phyloP scores from a whole-genome alignment of 2,113 vertebrate species.

The Callopanchax toddi region DNA sequence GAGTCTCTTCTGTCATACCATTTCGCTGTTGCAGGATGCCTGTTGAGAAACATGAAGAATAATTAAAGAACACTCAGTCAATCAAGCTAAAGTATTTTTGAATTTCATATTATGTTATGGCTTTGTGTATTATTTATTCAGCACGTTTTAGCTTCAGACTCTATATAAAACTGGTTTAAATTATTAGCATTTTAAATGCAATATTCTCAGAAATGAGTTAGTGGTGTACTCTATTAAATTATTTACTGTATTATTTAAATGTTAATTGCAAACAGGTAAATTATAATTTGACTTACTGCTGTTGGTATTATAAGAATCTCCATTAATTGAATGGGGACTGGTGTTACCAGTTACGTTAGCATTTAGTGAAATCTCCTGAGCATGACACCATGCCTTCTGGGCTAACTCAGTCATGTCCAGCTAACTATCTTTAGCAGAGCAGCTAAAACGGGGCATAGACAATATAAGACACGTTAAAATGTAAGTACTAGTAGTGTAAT shows the following conservation, averaged over 20 bases:
- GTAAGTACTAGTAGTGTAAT: background rate
- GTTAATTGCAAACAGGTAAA: too few relatives aligned
- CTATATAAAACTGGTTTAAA: too few relatives aligned
- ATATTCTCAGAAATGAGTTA: too few relatives aligned
- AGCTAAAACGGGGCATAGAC: background rate
- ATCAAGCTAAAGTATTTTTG: too few relatives aligned
- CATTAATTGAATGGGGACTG: background rate
- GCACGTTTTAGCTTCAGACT: too few relatives aligned
- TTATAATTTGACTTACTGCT: too few relatives aligned
- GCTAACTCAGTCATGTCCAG: constrained; percentile 26
- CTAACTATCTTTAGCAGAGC: background rate
- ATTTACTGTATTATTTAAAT: background rate
- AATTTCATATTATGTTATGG: background rate
- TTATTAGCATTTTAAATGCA: background rate
- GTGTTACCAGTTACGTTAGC: background rate
- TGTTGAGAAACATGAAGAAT: constrained; percentile 43
- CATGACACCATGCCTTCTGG: constrained; percentile 55
- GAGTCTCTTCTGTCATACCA: constrained; percentile 98
- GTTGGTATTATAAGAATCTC: background rate
- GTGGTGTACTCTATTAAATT: too few relatives aligned
- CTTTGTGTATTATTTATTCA: too few relatives aligned
- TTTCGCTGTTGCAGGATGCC: constrained; percentile 95
- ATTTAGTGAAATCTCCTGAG: constrained; percentile 12
- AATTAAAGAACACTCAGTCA: background rate
- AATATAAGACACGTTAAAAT: background rate